Base-by-base conservation (phyloP, 2,797 vertebrate species). In the Falco naumanni region DNA sequence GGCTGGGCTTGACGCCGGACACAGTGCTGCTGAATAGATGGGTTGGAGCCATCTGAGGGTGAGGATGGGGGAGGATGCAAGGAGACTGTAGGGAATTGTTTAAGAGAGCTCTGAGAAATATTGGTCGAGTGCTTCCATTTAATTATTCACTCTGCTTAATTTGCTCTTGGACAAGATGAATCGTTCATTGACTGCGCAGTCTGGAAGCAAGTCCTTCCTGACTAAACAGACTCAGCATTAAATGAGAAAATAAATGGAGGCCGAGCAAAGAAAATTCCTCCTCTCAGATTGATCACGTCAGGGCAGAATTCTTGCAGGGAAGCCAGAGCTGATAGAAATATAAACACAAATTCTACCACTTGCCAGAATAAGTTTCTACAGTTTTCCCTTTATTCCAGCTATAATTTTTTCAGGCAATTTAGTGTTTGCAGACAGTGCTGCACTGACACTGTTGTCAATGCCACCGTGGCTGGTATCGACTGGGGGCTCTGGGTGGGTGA, bases 91-190 rank as follows among this genome's bases (percentile, higher is more conserved):
- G 89, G 90, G 88, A 94, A 94, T 91, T 94, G 91, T 94, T 95
- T 75, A 92, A 90, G 54, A 85, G 91, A 95, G 87, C 86, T 74
- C 87, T 92, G 89, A 91, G 89, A 96, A 96, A 97, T 86, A 95
- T 77, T 95, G 91, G 88, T 92, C 74, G 80, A 97, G 94, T 81
- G 86, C 90, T 96, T 90, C 92, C 83, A 92, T 97, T 95, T 96
- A 96, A 97, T 97, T 96, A 97, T 94, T 97, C 95, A 90, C 93
- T 96, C 90, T 92, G 84, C 84, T 95, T 97, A 97, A 97, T 97
- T 97, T 97, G 95, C 80, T 95, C 76, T 83, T 94, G 89, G 96
- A 95, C 87, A 96, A 96, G 95, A 97, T 95, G 93, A 96, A 97
- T 97, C 53, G 76, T 77, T 92, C 95, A 92, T 87, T 95, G 96